Evolutionary conservation across 92 coral and sea anemone species (phyloP), one percentile per base, ranked within the genome.

Genomic region (Anthopleura xanthogrammica): DNA sequence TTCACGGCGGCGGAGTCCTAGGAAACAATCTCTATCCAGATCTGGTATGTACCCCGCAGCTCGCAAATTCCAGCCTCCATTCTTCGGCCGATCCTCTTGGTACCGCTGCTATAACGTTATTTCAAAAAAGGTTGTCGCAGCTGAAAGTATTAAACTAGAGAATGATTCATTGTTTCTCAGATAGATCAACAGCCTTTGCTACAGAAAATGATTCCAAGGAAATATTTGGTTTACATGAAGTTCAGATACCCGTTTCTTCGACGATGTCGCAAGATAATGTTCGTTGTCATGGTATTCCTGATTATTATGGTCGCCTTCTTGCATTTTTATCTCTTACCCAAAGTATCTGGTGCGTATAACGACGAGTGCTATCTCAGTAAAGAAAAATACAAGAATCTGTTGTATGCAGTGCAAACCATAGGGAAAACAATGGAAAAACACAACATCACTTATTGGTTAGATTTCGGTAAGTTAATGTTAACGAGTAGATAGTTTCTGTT

Each of bases 391-490:
- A 78, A 79, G 20, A 87, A 83, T 17, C 87, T 95, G 16, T 87
- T 97, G 41, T 85, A 77, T 74, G 90, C 91, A 41, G 92, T 95
- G 54, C 92, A 91, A 66, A 87, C 70, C 65, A 93, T 94, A 22
- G 90, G 95, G 9, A 83, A 88, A 77, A 76, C 86, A 46, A 89
- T 95, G 93, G 93, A 87, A 60, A 77, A 87, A 76, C 83, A 85
- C 78, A 90, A 90, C 72, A 84, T 91, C 43, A 86, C 92, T 0
- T 95, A 95, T 75, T 95, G 98, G 98, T 88, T 95, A 16, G 98
- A 95, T 77, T 95, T 89, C 60, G 98, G 98, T 95, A 60, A 90
- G 97, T 80, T 10, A 10, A 22, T 7, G 70, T 19, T 57, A 57
- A 29, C 36, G 36, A 29, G 36, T 29, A 29, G 36, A 29, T 29